Base-by-base conservation (phyloP, 2,888 invertebrate genomes). In the Drosophila paranaensis region DNA sequence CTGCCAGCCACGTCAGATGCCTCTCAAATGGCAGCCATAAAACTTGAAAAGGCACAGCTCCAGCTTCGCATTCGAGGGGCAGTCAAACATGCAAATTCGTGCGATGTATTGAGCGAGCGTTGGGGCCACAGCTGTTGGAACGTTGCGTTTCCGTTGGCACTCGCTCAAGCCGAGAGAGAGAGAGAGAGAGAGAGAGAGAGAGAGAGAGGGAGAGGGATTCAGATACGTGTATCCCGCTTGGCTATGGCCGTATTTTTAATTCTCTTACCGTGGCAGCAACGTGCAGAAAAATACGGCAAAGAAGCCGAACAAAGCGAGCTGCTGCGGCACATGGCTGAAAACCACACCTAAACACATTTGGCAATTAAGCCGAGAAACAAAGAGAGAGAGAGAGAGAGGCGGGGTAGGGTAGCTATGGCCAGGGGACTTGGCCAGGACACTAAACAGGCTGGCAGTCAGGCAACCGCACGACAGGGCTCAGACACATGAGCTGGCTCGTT, bases 331-430 rank as follows among this genome's bases (percentile, higher is more conserved):
- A 74, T 72, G 85, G 79, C 88, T 82, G 76, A 89, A 88, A 89
- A 89, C 89, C 86, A 77, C 89, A 86, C 88, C 80, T 89, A 86
- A 86, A 89, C 89, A 86, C 86, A 89, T 86, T 89, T 89, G 86
- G 86, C 86, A 86, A 86, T 86, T 86, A 86, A 88, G 80, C 75
- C 67, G 55, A 71, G 54, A 6, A 27, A 10, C 54, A 39, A 16
- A 5, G 30, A 10, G 6, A 30, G 51, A 25, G 55, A 50, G 43
- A 30, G 60, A 48, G 40, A 27, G 27, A 27, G n/a, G 43, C 33
- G 60, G 48, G 40, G 43, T 16, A 35, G 25, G 57, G 65, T 54
- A 46, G 37, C 20, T 27, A 6, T n/a, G 40, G 30, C 20, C 54
- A 33, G 33, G 20, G 50, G 46, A n/a, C 46, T 35, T 33, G 25